phyloP scores from a whole-genome alignment of 2,888 invertebrate species.

The Nasonovia ribisnigri region DNA sequence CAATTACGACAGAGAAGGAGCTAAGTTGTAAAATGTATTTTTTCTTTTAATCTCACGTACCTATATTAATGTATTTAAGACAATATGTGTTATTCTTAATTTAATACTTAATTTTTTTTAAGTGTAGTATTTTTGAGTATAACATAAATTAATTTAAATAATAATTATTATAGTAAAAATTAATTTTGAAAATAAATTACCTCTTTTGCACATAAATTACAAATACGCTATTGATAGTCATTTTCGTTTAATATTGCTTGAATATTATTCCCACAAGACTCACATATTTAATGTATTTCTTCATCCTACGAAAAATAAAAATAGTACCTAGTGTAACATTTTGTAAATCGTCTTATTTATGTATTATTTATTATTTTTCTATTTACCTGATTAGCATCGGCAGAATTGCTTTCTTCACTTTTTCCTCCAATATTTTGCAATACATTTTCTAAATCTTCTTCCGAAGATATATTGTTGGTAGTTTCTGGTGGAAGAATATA shows the following conservation, averaged over 20 bases:
- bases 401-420: neutral
- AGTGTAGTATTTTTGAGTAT: neutral
- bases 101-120: neutral
- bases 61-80: neutral
- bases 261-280: neutral
- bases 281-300: neutral
- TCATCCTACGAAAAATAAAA: neutral
- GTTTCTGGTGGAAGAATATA: neutral
- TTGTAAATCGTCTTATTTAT: neutral
- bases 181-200: neutral
- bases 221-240: neutral
- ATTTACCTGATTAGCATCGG: neutral
- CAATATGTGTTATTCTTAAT: neutral
- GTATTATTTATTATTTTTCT: neutral
- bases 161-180: neutral
- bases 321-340: neutral
- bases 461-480: neutral
- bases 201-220: neutral
- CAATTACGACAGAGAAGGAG: no score
- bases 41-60: no score
- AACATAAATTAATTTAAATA: neutral
- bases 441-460: neutral
- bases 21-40: no score
- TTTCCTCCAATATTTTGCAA: neutral
- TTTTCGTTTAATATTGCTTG: neutral